Evolutionary conservation across 1,140 invertebrate genomes (phyloP).

Genomic region (Drosophila baimaii): DNA sequence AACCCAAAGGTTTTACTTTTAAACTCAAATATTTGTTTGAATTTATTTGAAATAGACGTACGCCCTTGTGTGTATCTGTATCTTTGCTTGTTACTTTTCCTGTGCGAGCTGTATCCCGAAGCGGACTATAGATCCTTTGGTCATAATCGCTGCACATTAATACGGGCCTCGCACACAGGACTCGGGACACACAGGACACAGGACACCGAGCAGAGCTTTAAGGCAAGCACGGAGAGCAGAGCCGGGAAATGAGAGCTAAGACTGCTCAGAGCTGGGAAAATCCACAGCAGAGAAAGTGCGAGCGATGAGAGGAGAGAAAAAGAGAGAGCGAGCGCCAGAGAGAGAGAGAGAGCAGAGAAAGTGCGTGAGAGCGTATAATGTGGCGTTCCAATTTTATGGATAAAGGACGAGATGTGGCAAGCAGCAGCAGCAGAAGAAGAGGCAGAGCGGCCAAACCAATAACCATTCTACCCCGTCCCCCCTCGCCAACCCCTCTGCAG

Average conservation of each 20-base stretch:
- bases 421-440: constrained; percentile 5
- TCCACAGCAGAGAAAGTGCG: constrained; percentile 26
- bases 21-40: neutral
- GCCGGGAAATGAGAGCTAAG: constrained; percentile 11
- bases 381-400: constrained; percentile 64
- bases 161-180: constrained; percentile 62
- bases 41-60: neutral
- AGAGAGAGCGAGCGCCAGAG: neutral
- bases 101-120: constrained; percentile 32
- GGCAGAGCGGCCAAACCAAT: constrained; percentile 25
- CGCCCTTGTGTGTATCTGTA: constrained; percentile 32
- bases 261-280: constrained; percentile 14
- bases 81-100: constrained; percentile 45
- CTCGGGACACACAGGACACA: constrained; percentile 8
- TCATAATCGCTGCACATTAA: constrained; percentile 78
- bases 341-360: constrained; percentile 23
- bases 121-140: constrained; percentile 64
- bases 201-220: constrained; percentile 55
- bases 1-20: too few relatives aligned
- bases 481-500: constrained; percentile 2
- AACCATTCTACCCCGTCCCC: constrained; percentile 11
- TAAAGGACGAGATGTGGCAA: constrained; percentile 35
- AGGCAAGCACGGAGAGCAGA: constrained; percentile 46
- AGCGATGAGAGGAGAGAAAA: constrained; percentile 25
- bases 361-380: constrained; percentile 74